Percentiles rank a stretch among this genome's conserved stretches.
phyloP scores from a whole-genome alignment of 2,797 vertebrate genomes.

The Hippoglossus hippoglossus region DNA sequence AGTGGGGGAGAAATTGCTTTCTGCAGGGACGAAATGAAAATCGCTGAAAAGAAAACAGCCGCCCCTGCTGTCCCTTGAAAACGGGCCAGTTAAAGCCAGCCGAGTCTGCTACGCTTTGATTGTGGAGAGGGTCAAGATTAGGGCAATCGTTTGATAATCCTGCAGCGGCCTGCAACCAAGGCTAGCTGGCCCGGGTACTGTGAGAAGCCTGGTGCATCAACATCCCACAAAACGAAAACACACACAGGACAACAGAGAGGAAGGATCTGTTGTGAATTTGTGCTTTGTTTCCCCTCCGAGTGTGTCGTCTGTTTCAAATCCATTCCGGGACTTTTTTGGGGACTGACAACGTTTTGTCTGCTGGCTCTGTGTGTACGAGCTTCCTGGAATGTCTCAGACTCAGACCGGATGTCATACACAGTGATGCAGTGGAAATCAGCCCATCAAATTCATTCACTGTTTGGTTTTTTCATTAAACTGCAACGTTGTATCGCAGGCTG shows the following conservation, averaged over 20 bases:
- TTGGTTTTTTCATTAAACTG: neutral
- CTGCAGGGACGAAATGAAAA: slow-evolving; percentile 53
- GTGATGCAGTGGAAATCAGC: neutral
- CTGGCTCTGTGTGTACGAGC: slow-evolving; percentile 1
- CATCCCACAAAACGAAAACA: slow-evolving; percentile 23
- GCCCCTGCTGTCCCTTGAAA: slow-evolving; percentile 45
- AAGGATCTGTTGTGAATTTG: slow-evolving; percentile 20
- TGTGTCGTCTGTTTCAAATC: slow-evolving; percentile 29
- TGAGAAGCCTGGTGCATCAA: slow-evolving; percentile 23
- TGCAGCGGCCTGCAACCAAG: slow-evolving; percentile 30
- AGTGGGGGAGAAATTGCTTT: slow-evolving; percentile 56
- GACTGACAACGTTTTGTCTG: slow-evolving; percentile 12
- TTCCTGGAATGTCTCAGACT: slow-evolving; percentile 32
- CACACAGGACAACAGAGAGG: slow-evolving; percentile 8
- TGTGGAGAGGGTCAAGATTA: slow-evolving; percentile 32
- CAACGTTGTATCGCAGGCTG: neutral
- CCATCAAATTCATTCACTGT: neutral
- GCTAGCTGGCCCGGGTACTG: slow-evolving; percentile 14
- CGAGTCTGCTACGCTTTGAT: slow-evolving; percentile 12
- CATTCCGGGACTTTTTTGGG: slow-evolving; percentile 14
- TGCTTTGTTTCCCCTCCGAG: slow-evolving; percentile 12
- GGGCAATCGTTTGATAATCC: slow-evolving; percentile 38
- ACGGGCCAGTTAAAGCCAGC: slow-evolving; percentile 31
- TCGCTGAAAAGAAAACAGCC: slow-evolving; percentile 48
- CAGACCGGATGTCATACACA: neutral